phyloP scores from a whole-genome alignment of 1,140 invertebrate genomes.

The Eubasilissa regina region DNA sequence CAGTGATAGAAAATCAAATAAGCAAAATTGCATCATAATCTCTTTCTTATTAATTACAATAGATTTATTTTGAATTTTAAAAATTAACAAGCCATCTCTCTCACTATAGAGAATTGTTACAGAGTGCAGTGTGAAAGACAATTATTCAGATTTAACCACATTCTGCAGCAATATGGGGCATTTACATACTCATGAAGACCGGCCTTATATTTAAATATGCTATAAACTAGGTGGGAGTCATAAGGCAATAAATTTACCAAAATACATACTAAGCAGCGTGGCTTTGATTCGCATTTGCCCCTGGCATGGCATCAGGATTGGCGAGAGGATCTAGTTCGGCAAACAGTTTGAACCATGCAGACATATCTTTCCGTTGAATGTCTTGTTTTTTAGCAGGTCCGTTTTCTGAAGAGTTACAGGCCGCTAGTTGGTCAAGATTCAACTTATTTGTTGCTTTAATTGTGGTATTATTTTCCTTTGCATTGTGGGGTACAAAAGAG shows the following conservation, averaged over 20 bases:
- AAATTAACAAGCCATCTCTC: too few relatives aligned
- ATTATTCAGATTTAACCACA: neutral
- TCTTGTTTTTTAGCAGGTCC: constrained; percentile 57
- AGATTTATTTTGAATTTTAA: too few relatives aligned
- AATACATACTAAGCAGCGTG: constrained; percentile 62
- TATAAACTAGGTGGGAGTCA: neutral
- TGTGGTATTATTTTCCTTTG: constrained; percentile 9
- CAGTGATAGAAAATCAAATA: too few relatives aligned
- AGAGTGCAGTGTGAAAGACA: neutral
- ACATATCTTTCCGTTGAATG: constrained; percentile 68
- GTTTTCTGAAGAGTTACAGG: constrained; percentile 33
- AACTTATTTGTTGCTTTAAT: constrained; percentile 52
- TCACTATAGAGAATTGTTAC: too few relatives aligned
- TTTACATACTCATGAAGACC: neutral
- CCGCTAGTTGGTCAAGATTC: constrained; percentile 11
- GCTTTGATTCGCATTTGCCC: constrained; percentile 67
- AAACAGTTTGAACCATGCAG: constrained; percentile 92
- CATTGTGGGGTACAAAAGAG: neutral
- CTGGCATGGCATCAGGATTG: constrained; percentile 76
- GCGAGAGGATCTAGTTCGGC: constrained; percentile 93
- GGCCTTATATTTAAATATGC: neutral
- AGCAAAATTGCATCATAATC: too few relatives aligned
- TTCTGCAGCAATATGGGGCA: neutral
- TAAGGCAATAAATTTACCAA: constrained; percentile 36
- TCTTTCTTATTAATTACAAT: too few relatives aligned